phyloP scores from a whole-genome alignment of 2,797 vertebrate genomes.

The Phalloptychus januarius region DNA sequence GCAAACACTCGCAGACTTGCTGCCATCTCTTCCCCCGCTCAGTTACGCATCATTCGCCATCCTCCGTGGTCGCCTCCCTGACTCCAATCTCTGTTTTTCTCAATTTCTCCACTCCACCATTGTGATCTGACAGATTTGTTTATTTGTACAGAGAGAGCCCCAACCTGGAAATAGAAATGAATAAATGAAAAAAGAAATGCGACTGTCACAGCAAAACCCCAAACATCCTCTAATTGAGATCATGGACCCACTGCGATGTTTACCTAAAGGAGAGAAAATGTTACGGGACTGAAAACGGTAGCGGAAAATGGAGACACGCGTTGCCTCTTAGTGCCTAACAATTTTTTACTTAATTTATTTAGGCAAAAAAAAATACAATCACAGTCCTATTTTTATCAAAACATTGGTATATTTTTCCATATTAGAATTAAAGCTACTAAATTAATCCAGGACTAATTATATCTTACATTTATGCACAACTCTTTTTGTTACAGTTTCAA shows the following conservation, averaged over 20 bases:
- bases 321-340: background rate
- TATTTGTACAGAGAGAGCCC: constrained; percentile 21
- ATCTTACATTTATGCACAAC: background rate
- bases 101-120: background rate
- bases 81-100: constrained; percentile 14
- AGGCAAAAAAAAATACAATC: constrained; percentile 1
- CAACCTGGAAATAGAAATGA: constrained; percentile 13
- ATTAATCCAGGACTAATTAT: background rate
- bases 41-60: constrained; percentile 51
- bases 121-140: constrained; percentile 14
- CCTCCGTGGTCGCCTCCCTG: constrained; percentile 7
- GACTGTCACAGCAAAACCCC: constrained; percentile 32
- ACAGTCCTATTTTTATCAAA: constrained; percentile 10
- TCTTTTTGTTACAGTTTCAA: background rate
- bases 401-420: background rate
- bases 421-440: background rate
- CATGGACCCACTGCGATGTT: constrained; percentile 35
- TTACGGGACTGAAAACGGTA: constrained; percentile 27
- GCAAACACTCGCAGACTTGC: constrained; percentile 15
- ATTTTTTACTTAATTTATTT: constrained; percentile 22
- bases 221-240: constrained; percentile 50
- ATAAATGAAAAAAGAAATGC: constrained; percentile 13
- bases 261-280: constrained; percentile 40
- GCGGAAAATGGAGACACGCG: constrained; percentile 8
- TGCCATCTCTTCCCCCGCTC: constrained; percentile 17